Evolutionary conservation across 2,797 vertebrate species (phyloP), one percentile per base, ranked within the genome.

Genomic region (Liasis olivaceus): DNA sequence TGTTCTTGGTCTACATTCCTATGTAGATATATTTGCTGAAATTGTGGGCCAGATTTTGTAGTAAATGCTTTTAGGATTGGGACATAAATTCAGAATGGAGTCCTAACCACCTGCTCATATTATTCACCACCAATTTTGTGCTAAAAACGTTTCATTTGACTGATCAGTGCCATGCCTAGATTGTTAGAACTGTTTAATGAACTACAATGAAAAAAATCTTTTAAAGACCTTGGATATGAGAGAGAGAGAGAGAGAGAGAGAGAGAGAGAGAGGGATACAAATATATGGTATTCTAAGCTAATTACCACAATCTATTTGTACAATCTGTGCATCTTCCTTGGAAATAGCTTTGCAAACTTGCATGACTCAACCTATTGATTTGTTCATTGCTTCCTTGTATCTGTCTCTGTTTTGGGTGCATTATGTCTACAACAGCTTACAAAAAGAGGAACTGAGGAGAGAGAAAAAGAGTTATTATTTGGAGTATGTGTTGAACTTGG

Each of bases 101-200:
- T 42, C 66, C 66, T 59, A 77, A 13, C n/a, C 89, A 58, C 62
- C 91, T 94, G 85, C 72, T 86, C 95, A 72, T 90, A 91, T 91
- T 95, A 88, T 0, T 0, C 2, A 91, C 36, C 14, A n/a, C 51
- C 56, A 85, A 64, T 89, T 91, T 95, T 87, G 85, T 91, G 92
- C 95, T 95, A 95, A 95, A 94, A 86, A 22, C 47, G 91, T 93
- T 54, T 36, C 60, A 90, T 95, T 93, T 94, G 28, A 95, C 95
- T 84, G 15, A 28, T 86, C 4, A 0, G 12, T 17, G 22, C 9
- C 93, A n/a, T 28, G 72, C 92, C 77, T 17, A 89, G 77, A 93
- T 63, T 20, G 4, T 91, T 66, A 92, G 6, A 15, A 88, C 9
- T 15, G 90, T 91, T 86, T 87, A 94, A 94, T 87, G 3, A 84